Base-by-base conservation (phyloP, 2,113 vertebrate genomes). In the Gymnocephalus cernua region DNA sequence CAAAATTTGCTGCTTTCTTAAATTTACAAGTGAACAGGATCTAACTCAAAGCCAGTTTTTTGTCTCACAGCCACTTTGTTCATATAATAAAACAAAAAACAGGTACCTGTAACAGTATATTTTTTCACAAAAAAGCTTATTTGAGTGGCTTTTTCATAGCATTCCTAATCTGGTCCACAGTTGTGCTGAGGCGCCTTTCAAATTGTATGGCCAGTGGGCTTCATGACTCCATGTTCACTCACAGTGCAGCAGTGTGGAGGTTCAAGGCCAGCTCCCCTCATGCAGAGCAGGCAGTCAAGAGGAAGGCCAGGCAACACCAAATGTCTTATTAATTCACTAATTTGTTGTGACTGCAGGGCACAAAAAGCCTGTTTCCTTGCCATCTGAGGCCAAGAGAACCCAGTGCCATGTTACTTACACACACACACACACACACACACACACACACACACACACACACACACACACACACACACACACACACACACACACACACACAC, bases 321-420 rank as follows among this genome's bases (percentile, higher is more conserved):
- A 95, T 95, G 94, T 94, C 95, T 95, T 95, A 94, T 93, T 94
- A 91, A 95, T 93, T 94, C 53, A 80, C 88, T 94, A 93, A 95
- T 95, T 93, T 95, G 94, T 94, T 93, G 90, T 94, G 93, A 92
- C 95, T 92, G 90, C 82, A 86, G 91, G 95, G 93, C 95, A 95
- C 92, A 80, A 94, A 95, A 94, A 94, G 86, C 92, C 88, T 84
- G 91, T 84, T 94, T 93, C 84, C 67, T 93, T 90, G 90, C 94
- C 95, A 95, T 95, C 94, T 95, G 94, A 95, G 94, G 91, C 94
- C 93, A 93, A 91, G 78, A 88, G 75, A 86, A 86, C 85, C 75
- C 82, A 90, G 84, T 78, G 82, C 82, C 81, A 86, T 80, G 84
- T 90, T 91, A n/a, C n/a, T n/a, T n/a, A n/a, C 32, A 70, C 25